Percentiles rank a stretch among this genome's conserved stretches.
phyloP scores from a whole-genome alignment of 2,113 vertebrate genomes.

The Macaca fascicularis region T2T-MFA8v1.1 NC_088375.1:73933001-73933500 shows the following conservation, averaged over 20 bases:
- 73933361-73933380: neutral
- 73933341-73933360: neutral
- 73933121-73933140: neutral
- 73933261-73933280: slow-evolving; percentile 73
- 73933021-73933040: neutral
- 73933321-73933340: neutral
- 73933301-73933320: slow-evolving; percentile 72
- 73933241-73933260: slow-evolving; percentile 56
- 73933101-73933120: accelerated
- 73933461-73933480: neutral
- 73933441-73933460: neutral
- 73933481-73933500: neutral
- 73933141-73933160: neutral
- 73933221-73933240: slow-evolving; percentile 78
- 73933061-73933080: neutral
- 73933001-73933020: neutral
- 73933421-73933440: accelerated
- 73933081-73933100: neutral
- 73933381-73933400: neutral
- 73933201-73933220: slow-evolving; percentile 46
- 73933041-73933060: neutral
- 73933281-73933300: slow-evolving; percentile 76
- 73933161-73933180: neutral
- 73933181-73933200: neutral
- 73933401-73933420: neutral